A percentile compares a stretch with the other conserved stretches of the same genome.
Conservation (phyloP, 2,797 vertebrate species). For the Leptoclinus maculatus region DNA sequence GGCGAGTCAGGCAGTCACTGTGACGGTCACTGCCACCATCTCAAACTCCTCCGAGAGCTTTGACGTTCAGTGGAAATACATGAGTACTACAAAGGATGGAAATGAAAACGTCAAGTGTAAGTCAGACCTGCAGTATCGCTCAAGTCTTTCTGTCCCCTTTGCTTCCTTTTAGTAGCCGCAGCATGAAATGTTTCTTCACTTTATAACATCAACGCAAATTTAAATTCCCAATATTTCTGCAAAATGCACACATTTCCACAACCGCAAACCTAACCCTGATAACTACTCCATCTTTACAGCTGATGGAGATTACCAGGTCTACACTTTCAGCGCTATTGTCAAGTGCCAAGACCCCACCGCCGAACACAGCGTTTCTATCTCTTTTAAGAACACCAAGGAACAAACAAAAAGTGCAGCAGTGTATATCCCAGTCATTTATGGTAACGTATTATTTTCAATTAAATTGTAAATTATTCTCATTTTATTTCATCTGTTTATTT, state of each 20-base stretch:
- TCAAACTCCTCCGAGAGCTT: conserved; percentile 1
- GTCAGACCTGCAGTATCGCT: neutral
- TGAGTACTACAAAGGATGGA: too few relatives aligned
- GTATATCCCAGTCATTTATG: conserved; percentile 59
- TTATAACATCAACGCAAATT: neutral
- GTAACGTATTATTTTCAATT: conserved; percentile 41
- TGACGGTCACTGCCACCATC: conserved; percentile 38
- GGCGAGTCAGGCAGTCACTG: rapidly evolving
- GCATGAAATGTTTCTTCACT: neutral
- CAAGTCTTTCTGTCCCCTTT: neutral
- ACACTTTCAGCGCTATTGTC: rapidly evolving
- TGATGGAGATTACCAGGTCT: rapidly evolving
- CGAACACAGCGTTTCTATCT: neutral
- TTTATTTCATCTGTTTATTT: neutral
- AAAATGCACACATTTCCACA: neutral
- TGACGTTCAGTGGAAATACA: rapidly evolving
- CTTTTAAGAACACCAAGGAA: neutral
- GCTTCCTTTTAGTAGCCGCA: neutral
- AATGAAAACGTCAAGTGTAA: neutral
- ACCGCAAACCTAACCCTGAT: neutral
- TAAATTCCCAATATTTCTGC: neutral
- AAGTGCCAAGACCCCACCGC: rapidly evolving
- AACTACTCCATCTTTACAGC: conserved; percentile 32
- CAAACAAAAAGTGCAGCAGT: rapidly evolving
- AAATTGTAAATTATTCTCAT: neutral